Evolutionary conservation across 2,888 invertebrate genomes (phyloP).

Genomic region (Lottia scabra): DNA sequence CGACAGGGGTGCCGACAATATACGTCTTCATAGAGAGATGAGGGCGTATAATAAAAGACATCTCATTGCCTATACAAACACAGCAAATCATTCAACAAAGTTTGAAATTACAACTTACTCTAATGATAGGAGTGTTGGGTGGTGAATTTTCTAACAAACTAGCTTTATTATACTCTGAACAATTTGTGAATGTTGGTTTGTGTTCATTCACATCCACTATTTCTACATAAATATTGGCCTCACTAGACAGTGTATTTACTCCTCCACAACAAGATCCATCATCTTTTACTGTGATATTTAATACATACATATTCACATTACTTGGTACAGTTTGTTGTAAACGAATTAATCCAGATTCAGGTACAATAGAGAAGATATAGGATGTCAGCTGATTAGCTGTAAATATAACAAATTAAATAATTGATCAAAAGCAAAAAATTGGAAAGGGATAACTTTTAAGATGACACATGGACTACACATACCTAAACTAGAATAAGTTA

Average conservation of each 20-base stretch:
- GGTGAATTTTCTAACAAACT: slow-evolving; percentile 47
- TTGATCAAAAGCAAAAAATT: too few species aligned
- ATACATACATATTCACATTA: slow-evolving; percentile 78
- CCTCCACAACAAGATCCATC: slow-evolving; percentile 97
- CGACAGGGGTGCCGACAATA: too few species aligned
- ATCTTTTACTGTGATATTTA: slow-evolving; percentile 97
- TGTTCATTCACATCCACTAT: slow-evolving; percentile 98
- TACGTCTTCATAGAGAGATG: too few species aligned
- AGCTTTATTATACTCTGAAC: slow-evolving; percentile 84
- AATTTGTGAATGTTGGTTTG: slow-evolving; percentile 95
- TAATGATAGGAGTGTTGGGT: slow-evolving; percentile 42
- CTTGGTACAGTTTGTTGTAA: slow-evolving; percentile 54
- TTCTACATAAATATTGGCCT: slow-evolving; percentile 94
- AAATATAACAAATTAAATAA: too few species aligned
- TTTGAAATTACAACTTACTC: slow-evolving; percentile 35
- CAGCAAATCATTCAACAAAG: not conserved
- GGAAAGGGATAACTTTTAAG: too few species aligned
- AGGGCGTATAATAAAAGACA: too few species aligned
- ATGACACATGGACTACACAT: too few species aligned
- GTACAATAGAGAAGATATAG: slow-evolving; percentile 63
- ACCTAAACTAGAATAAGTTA: too few species aligned
- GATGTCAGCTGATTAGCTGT: slow-evolving; percentile 32
- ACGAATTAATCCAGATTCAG: slow-evolving; percentile 64
- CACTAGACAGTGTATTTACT: slow-evolving; percentile 87
- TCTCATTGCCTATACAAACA: not conserved